Conservation (phyloP, 2,888 invertebrate genomes). For the Spatulosminthurus flaviceps region DNA sequence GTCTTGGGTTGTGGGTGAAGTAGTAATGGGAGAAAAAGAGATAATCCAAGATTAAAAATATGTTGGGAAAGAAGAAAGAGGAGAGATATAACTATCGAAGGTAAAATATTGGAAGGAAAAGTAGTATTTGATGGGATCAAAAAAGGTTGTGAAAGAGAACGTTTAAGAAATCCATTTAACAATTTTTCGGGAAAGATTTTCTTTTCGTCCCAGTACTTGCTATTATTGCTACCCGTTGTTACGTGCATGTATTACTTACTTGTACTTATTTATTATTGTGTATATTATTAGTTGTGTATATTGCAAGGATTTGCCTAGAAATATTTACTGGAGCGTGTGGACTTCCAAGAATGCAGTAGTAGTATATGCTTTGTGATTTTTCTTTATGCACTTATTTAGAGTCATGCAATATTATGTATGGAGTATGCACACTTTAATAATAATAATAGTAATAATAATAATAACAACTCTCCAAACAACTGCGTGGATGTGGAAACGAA, state of each 20-base stretch:
- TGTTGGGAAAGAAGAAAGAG: background rate
- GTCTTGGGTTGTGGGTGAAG: background rate
- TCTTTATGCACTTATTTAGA: no score
- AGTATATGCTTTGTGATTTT: no score
- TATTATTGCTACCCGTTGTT: no score
- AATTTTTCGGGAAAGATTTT: conserved; percentile 24
- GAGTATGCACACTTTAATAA: background rate
- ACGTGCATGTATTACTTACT: no score
- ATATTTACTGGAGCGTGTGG: no score
- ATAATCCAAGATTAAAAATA: conserved; percentile 43
- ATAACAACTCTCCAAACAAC: background rate
- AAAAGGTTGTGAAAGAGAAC: conserved; percentile 41
- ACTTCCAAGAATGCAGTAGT: no score
- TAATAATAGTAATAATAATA: no score
- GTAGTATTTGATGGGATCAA: conserved; percentile 45
- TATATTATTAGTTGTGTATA: no score
- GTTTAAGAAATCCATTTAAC: conserved; percentile 37
- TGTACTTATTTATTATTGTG: no score
- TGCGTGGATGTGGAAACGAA: conserved; percentile 18
- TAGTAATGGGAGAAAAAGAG: conserved; percentile 41
- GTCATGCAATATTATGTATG: no score
- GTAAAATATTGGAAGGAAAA: conserved; percentile 23
- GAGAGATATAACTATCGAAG: conserved; percentile 16
- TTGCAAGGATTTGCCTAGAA: no score
- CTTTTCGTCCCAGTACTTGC: background rate